These are phyloP conservation scores for Athrips mouffetella DNA, from an alignment of 2,888 invertebrate genomes.

Conservation along the genomic window DNA sequence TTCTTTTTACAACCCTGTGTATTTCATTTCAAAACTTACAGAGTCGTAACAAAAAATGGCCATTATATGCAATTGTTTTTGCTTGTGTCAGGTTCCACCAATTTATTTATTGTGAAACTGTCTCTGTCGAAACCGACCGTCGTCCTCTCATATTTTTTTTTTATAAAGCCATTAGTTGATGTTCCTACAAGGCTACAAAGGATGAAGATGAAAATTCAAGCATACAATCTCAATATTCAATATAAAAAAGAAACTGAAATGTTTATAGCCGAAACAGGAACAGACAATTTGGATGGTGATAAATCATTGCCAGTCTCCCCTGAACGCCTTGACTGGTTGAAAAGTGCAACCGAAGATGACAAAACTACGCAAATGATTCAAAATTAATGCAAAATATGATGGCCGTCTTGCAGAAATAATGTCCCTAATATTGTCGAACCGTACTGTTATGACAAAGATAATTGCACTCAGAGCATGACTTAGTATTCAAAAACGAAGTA, in stretches of 20 bases:
- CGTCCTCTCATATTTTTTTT: slow-evolving; percentile 8
- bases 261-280: slow-evolving; percentile 20
- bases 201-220: slow-evolving; percentile 25
- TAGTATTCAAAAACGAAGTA: too few relatives aligned
- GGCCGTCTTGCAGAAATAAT: too few relatives aligned
- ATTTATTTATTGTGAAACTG: slow-evolving; percentile 15
- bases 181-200: slow-evolving; percentile 11
- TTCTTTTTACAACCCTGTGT: slow-evolving; percentile 7
- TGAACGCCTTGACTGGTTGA: slow-evolving; percentile 13
- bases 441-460: too few relatives aligned
- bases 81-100: slow-evolving; percentile 13
- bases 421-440: too few relatives aligned
- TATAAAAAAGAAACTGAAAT: slow-evolving; percentile 23
- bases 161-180: slow-evolving; percentile 14
- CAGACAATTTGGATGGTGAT: too few relatives aligned
- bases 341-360: slow-evolving; percentile 12
- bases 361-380: too few relatives aligned
- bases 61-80: slow-evolving; percentile 11
- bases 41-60: slow-evolving; percentile 8
- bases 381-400: too few relatives aligned
- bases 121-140: slow-evolving; percentile 15
- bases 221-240: slow-evolving; percentile 21
- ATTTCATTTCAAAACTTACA: slow-evolving; percentile 11
- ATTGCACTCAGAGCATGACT: too few relatives aligned
- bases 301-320: slow-evolving; percentile 13